phyloP scores from a whole-genome alignment of 2,888 invertebrate genomes.

The Cheilosia scutellata region DNA sequence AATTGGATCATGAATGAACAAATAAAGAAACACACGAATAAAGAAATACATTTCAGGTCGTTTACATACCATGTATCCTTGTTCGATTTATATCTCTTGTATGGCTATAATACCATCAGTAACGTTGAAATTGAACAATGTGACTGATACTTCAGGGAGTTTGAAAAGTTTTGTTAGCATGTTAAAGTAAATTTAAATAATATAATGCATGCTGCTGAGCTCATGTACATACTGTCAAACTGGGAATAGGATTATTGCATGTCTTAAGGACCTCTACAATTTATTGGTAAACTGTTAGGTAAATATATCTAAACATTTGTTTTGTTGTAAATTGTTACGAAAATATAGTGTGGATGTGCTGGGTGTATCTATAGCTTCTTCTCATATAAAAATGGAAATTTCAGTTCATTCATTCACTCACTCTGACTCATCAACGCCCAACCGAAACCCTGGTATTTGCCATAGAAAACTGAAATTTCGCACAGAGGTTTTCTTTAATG shows the following conservation, averaged over 20 bases:
- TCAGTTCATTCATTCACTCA: no score
- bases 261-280: no score
- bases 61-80: not conserved
- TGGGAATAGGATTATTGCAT: not conserved
- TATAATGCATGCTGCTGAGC: not conserved
- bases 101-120: not conserved
- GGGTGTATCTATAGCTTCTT: no score
- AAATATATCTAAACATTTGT: no score
- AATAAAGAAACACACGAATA: conserved; percentile 10
- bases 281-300: no score
- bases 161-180: conserved; percentile 4
- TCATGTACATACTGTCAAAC: not conserved
- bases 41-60: conserved; percentile 10
- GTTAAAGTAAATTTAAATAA: conserved; percentile 16
- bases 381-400: no score
- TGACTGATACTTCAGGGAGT: not conserved
- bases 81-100: conserved; percentile 23
- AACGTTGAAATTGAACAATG: conserved; percentile 17
- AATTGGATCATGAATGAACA: conserved; percentile 45
- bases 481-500: no score
- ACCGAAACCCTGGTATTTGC: no score
- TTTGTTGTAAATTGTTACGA: no score
- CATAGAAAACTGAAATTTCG: no score
- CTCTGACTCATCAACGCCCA: no score
- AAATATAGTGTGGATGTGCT: no score